These are phyloP conservation scores for Scotopteryx bipunctaria DNA, from an alignment of 2,888 invertebrate species.

Conservation along the genomic window DNA sequence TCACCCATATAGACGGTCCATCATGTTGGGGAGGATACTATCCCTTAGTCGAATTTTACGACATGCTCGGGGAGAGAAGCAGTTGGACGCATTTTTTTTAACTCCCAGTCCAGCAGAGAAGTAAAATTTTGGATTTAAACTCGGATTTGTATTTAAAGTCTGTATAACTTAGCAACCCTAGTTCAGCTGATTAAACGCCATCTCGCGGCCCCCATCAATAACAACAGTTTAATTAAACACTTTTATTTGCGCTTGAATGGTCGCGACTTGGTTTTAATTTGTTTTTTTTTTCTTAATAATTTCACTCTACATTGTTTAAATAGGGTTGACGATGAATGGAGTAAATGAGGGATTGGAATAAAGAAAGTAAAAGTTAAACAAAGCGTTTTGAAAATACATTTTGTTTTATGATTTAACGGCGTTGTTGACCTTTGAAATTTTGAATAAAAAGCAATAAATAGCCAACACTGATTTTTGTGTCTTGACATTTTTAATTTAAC, in stretches of 20 bases:
- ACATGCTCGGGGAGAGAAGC: too few relatives aligned
- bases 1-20: too few relatives aligned
- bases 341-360: constrained; percentile 19
- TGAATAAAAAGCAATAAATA: not conserved
- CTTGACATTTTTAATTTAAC: too few relatives aligned
- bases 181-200: constrained; percentile 78
- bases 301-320: constrained; percentile 65
- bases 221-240: constrained; percentile 81
- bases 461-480: too few relatives aligned
- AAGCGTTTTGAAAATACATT: constrained; percentile 10
- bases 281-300: constrained; percentile 65
- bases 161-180: constrained; percentile 29
- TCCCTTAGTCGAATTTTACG: too few relatives aligned
- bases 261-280: constrained; percentile 67
- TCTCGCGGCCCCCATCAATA: constrained; percentile 81
- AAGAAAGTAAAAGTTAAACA: constrained; percentile 20
- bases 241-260: constrained; percentile 76
- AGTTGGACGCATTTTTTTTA: too few relatives aligned
- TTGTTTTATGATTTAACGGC: constrained; percentile 6
- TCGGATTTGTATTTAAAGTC: not conserved
- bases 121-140: too few relatives aligned
- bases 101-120: too few relatives aligned
- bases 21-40: too few relatives aligned
- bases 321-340: constrained; percentile 54
- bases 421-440: not conserved